phyloP scores from a whole-genome alignment of 2,113 vertebrate genomes.

The Lathamus discolor region DNA sequence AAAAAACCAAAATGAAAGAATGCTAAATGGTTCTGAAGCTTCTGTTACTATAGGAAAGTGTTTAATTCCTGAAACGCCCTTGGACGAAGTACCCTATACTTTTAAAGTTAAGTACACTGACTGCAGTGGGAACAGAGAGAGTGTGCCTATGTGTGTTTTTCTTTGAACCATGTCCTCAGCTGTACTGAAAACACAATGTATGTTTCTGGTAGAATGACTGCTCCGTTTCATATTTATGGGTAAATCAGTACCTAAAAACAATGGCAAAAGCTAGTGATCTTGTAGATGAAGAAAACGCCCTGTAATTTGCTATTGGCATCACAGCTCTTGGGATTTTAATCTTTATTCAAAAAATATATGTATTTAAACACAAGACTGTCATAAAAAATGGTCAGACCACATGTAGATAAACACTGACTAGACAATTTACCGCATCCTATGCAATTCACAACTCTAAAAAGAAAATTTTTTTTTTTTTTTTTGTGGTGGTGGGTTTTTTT shows the following conservation, averaged over 20 bases:
- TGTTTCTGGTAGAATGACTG: constrained; percentile 49
- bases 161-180: neutral
- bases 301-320: constrained; percentile 76
- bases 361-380: constrained; percentile 68
- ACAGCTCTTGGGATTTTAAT: constrained; percentile 71
- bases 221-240: constrained; percentile 65
- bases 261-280: constrained; percentile 77
- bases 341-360: constrained; percentile 71
- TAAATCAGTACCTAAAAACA: constrained; percentile 73
- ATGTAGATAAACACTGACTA: constrained; percentile 74
- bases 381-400: constrained; percentile 69
- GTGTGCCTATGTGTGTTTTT: neutral
- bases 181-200: constrained; percentile 60
- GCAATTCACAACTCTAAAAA: constrained; percentile 70
- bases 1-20: neutral
- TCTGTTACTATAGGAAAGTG: neutral
- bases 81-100: constrained; percentile 10
- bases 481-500: neutral
- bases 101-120: constrained; percentile 19
- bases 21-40: neutral
- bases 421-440: constrained; percentile 64
- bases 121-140: neutral
- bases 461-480: constrained; percentile 6
- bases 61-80: constrained; percentile 17
- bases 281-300: constrained; percentile 76